Conservation (phyloP, 2,888 invertebrate species). For the Melanchra persicariae region DNA sequence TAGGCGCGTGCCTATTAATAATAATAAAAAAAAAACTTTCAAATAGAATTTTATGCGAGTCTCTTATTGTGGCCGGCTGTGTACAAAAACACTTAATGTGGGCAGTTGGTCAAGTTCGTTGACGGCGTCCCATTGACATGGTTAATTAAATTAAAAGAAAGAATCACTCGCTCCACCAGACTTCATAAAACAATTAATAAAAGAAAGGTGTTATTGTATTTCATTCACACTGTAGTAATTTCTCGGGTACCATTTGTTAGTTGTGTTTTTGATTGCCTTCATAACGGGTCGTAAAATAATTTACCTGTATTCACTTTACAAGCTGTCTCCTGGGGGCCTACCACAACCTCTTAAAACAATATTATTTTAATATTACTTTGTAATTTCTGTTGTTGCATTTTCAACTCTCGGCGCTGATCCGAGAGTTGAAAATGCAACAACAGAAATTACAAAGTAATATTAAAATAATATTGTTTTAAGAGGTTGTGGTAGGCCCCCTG, state of each 20-base stretch:
- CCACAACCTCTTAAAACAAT: too few species aligned
- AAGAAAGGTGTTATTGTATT: conserved; percentile 8
- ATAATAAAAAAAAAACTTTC: too few species aligned
- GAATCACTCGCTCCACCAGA: conserved; percentile 59
- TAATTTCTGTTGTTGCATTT: too few species aligned
- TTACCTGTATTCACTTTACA: too few species aligned
- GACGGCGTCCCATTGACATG: conserved; percentile 76
- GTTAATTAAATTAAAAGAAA: conserved; percentile 73
- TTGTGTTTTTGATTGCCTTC: not conserved
- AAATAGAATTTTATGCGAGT: not conserved
- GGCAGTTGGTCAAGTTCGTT: conserved; percentile 67
- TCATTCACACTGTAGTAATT: not conserved
- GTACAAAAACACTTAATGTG: conserved; percentile 61
- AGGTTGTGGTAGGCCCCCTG: too few species aligned
- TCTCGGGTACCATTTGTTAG: conserved; percentile 1
- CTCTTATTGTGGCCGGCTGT: conserved; percentile 53
- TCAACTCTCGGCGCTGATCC: too few species aligned
- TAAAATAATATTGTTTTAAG: too few species aligned
- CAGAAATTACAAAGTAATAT: too few species aligned
- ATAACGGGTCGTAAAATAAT: not conserved
- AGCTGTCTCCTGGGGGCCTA: too few species aligned
- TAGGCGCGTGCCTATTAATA: too few species aligned
- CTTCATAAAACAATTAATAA: conserved; percentile 35
- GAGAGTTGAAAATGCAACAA: too few species aligned
- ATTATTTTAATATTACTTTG: too few species aligned